Evolutionary conservation across 2,113 vertebrate genomes (phyloP), one percentile per base, ranked within the genome.

Genomic region (Salvelinus fontinalis): DNA sequence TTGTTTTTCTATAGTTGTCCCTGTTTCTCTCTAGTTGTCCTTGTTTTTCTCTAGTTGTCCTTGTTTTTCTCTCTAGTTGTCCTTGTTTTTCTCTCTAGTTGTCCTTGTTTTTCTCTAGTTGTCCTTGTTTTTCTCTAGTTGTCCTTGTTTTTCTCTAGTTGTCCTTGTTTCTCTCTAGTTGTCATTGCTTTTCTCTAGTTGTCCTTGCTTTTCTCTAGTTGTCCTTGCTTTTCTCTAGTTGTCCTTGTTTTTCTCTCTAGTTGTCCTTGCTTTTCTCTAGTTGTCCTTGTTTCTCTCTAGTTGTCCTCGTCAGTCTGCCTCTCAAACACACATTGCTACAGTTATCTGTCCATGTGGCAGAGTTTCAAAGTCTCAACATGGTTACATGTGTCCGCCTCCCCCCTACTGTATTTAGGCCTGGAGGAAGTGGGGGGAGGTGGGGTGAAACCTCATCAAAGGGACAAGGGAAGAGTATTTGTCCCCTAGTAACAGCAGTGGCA

Each of bases 381-480:
- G 59, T 62, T 22, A 62, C 59, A 4, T 73, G 3, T n/a, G 24
- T 4, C 0, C 4, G 4, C 29, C 29, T 4, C 18, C n/a, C n/a
- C 54, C 71, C 26, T 0, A 59, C 11, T 16, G 3, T 16, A 51
- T 51, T 51, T 16, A 51, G 49, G 49, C 13, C 12, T 3, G 22
- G 54, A 18, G 64, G 14, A 39, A 66, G 34, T 64, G 49, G 29
- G 39, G 65, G 24, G 65, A 16, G 4, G 65, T 27, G 65, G 24
- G 16, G 14, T 67, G 34, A 44, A 8, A 49, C 65, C 12, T 24
- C 67, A 75, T 72, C 76, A 82, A 71, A 75, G 69, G 20, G 11
- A 65, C n/a, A 51, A 74, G 27, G 64, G 73, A 75, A 67, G 62
- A 18, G 54, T 70, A 77, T 65, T 51, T 67, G 72, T 57, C 49